These are phyloP conservation scores for Salvelinus alpinus DNA, from an alignment of 2,113 vertebrate genomes.

Conservation along the genomic window DNA sequence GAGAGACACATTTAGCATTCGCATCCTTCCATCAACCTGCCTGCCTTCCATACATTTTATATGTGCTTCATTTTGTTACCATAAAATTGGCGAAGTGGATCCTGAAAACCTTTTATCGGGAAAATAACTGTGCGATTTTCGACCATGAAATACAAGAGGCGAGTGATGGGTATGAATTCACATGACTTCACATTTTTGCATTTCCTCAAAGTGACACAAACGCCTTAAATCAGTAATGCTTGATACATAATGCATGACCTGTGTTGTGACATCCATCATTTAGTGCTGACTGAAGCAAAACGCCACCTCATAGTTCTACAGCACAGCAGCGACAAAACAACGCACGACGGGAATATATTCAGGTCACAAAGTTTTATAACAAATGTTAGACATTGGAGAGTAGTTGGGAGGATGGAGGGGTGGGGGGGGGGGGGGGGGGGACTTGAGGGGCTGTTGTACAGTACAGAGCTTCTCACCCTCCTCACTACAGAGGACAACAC, in stretches of 20 bases:
- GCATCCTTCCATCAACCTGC: slow-evolving; percentile 71
- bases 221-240: slow-evolving; percentile 98
- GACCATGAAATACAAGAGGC: slow-evolving; percentile 84
- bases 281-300: slow-evolving; percentile 90
- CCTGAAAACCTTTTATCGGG: slow-evolving; percentile 91
- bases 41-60: slow-evolving; percentile 77
- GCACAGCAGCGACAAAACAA: slow-evolving; percentile 72
- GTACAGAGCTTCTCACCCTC: slow-evolving; percentile 47
- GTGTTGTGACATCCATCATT: slow-evolving; percentile 99
- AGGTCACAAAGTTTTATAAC: slow-evolving; percentile 89
- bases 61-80: slow-evolving; percentile 80
- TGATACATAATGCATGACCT: slow-evolving; percentile 98
- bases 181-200: slow-evolving; percentile 95
- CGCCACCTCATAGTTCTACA: slow-evolving; percentile 70
- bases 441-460: too few relatives aligned
- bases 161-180: slow-evolving; percentile 92
- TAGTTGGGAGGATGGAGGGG: neutral
- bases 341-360: slow-evolving; percentile 80
- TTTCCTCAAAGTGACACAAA: slow-evolving; percentile 98
- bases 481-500: slow-evolving; percentile 56
- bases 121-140: slow-evolving; percentile 74
- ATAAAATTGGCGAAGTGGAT: slow-evolving; percentile 80
- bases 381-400: slow-evolving; percentile 40
- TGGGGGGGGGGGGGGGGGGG: neutral
- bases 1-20: slow-evolving; percentile 76